phyloP scores from a whole-genome alignment of 1,140 invertebrate genomes.

The Hormaphis cornu region DNA sequence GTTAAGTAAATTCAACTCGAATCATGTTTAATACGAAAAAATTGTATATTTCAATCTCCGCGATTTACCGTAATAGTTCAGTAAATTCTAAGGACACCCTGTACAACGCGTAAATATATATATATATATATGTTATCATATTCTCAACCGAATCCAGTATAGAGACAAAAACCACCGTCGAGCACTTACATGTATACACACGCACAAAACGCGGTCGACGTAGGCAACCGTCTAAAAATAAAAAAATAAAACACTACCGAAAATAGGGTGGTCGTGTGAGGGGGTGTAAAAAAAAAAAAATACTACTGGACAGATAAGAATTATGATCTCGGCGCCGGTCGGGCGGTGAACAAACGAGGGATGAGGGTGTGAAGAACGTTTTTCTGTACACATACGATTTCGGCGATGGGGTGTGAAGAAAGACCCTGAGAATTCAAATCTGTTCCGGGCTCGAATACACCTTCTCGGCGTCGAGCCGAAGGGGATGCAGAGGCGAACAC shows the following conservation, averaged over 20 bases:
- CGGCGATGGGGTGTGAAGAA: too few species aligned
- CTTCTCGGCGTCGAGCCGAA: too few species aligned
- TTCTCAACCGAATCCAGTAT: background rate
- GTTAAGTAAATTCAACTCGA: too few species aligned
- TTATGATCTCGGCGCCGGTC: background rate
- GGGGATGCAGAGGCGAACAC: too few species aligned
- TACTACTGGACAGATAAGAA: background rate
- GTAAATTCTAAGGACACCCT: too few species aligned
- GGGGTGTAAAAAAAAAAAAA: background rate
- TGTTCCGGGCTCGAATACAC: background rate
- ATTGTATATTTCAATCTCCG: too few species aligned
- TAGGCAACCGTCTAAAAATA: background rate
- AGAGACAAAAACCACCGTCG: background rate
- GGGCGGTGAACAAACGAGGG: too few species aligned
- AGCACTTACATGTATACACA: background rate
- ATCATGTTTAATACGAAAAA: too few species aligned
- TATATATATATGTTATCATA: background rate
- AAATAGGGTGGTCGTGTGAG: too few species aligned
- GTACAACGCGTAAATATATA: background rate
- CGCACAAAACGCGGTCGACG: background rate
- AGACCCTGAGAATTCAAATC: slow-evolving; percentile 1
- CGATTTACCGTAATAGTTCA: too few species aligned
- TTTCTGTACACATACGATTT: background rate
- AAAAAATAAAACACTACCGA: background rate
- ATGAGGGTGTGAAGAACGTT: background rate